Percentiles rank a stretch among this genome's conserved stretches.
Evolutionary conservation across 2,113 vertebrate genomes (phyloP).

Genomic region (Malurus alboscapulatus): DNA sequence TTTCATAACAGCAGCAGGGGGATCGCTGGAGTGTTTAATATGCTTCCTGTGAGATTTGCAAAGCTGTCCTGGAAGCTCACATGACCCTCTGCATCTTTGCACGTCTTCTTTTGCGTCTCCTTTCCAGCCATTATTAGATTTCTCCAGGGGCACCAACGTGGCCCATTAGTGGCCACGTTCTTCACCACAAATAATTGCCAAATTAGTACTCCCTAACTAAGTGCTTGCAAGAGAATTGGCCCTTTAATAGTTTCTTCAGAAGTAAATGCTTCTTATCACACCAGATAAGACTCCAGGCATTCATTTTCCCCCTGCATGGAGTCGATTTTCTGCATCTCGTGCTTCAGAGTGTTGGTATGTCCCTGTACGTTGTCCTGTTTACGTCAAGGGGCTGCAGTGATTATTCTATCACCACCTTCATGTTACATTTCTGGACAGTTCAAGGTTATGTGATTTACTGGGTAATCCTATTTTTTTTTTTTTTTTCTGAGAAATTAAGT

Average conservation of each 20-base stretch:
- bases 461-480: neutral
- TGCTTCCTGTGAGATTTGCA: neutral
- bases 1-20: neutral
- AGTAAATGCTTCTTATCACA: constrained; percentile 38
- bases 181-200: constrained; percentile 40
- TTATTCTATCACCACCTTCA: constrained; percentile 54
- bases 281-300: constrained; percentile 42
- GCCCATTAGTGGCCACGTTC: neutral
- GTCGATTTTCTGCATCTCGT: neutral
- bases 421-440: constrained; percentile 41
- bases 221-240: neutral
- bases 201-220: constrained; percentile 55
- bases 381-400: neutral
- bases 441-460: constrained; percentile 44
- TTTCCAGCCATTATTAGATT: neutral
- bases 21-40: neutral
- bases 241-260: constrained; percentile 48
- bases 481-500: constrained; percentile 49
- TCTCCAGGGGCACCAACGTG: neutral
- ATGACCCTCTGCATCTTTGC: neutral
- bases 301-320: constrained; percentile 7
- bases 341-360: constrained; percentile 12
- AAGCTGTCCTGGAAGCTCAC: neutral
- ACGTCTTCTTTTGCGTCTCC: neutral
- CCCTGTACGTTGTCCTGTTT: neutral